Evolutionary conservation across 2,888 invertebrate genomes (phyloP).

Genomic region (Mesoligia furuncula): DNA sequence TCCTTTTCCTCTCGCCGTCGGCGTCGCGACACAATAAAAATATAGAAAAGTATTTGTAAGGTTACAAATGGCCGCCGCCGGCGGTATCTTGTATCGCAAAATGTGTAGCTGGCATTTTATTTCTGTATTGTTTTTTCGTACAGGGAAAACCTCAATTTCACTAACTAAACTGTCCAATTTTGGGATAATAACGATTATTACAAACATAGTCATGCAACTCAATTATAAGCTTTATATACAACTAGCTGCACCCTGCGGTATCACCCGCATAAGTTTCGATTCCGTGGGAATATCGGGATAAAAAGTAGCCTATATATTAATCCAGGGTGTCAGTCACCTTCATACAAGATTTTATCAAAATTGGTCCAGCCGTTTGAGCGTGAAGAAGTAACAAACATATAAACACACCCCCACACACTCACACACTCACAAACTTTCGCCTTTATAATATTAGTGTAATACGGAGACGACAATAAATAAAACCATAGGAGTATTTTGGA

Average conservation of each 20-base stretch:
- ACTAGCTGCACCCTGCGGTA: no score
- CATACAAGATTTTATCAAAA: no score
- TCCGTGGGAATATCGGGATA: no score
- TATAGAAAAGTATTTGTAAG: conserved; percentile 34
- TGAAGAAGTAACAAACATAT: no score
- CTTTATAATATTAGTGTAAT: no score
- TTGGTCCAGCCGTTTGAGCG: no score
- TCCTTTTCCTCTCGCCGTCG: conserved; percentile 28
- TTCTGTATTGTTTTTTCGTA: background rate
- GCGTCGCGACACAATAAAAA: conserved; percentile 40
- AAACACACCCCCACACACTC: no score
- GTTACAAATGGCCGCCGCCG: conserved; percentile 29
- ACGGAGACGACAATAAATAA: background rate
- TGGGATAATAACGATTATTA: background rate
- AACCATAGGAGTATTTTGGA: background rate
- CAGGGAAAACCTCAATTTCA: background rate
- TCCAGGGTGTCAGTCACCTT: no score
- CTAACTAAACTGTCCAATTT: background rate
- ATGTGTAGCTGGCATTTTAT: conserved; percentile 5
- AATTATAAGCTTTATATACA: background rate
- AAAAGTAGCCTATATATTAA: no score
- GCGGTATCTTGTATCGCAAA: conserved; percentile 9
- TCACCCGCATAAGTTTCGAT: no score
- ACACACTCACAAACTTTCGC: no score
- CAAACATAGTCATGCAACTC: background rate